Evolutionary conservation across 2,113 vertebrate species (phyloP).

Genomic region (Tichodroma muraria): DNA sequence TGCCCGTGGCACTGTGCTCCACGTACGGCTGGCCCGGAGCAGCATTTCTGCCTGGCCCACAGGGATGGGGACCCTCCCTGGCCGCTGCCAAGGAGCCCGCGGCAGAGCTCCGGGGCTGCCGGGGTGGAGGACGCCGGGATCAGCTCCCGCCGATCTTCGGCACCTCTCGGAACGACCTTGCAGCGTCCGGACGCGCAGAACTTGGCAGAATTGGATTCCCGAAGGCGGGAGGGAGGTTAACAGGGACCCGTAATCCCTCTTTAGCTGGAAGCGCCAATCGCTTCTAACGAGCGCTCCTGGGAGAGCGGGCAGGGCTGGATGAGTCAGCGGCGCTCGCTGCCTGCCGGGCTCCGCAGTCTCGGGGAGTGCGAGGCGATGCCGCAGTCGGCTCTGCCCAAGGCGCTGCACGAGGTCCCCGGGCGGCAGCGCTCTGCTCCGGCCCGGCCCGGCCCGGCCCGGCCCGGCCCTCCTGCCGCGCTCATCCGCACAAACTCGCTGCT

Average conservation of each 20-base stretch:
- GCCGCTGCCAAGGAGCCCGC: accelerated
- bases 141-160: accelerated
- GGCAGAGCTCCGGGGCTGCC: not conserved
- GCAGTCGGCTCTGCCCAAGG: not conserved
- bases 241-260: not conserved
- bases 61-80: not conserved
- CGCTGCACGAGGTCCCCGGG: not conserved
- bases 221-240: not conserved
- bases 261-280: not conserved
- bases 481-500: too few relatives aligned
- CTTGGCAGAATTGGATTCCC: not conserved
- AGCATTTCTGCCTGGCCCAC: not conserved
- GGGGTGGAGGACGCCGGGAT: accelerated
- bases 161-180: not conserved
- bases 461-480: not conserved
- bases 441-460: too few relatives aligned
- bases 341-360: not conserved
- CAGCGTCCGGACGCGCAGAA: not conserved
- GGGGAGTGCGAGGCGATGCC: not conserved
- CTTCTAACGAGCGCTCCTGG: not conserved
- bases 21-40: not conserved
- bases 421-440: not conserved
- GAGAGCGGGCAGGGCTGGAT: not conserved
- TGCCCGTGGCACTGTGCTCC: not conserved
- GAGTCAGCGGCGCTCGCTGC: not conserved